Evolutionary conservation across 2,797 vertebrate genomes (phyloP), one percentile per base, ranked within the genome.

Genomic region (Botia kubotai): DNA sequence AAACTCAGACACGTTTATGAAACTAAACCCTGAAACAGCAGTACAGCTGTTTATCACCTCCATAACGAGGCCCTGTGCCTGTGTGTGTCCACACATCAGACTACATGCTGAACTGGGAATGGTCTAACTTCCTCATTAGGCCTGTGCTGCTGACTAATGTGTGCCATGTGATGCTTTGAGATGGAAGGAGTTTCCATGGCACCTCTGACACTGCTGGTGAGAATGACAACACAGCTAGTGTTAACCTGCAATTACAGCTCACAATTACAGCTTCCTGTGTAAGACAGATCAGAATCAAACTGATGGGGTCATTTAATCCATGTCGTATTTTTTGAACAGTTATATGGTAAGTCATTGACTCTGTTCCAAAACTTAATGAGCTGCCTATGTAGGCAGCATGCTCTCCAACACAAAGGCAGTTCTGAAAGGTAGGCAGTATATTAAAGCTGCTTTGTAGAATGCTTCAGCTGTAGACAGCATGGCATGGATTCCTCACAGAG

Each of bases 71-170:
- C 57, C 55, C 69, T 77, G 62, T 72, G 72, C 72, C 46, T 55
- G 75, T 79, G 65, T 75, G 65, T 65, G 66, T 55, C n/a, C 17
- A 21, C 17, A 57, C 72, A 17, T 21, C 12, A 53, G 36, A 65
- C 67, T n/a, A n/a, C n/a, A 73, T 70, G 72, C 75, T 78, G 81
- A 83, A 85, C 75, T 12, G 66, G 70, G 78, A 81, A 85, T 71
- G 69, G 71, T 83, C 81, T 77, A 80, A 74, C 73, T 55, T 77
- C 63, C 65, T 68, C 63, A 68, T 77, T 76, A 67, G 21, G 39
- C 6, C 46, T 53, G 36, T 62, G 71, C 57, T 84, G 72, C 60
- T 65, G 58, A 52, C 70, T 87, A 84, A 86, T 80, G 65, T 48
- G 62, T 77, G 82, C 78, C 73, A 80, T 79, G 77, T 72, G 62